Conservation (phyloP, 2,888 invertebrate genomes). For the Andrena flavipes region DNA sequence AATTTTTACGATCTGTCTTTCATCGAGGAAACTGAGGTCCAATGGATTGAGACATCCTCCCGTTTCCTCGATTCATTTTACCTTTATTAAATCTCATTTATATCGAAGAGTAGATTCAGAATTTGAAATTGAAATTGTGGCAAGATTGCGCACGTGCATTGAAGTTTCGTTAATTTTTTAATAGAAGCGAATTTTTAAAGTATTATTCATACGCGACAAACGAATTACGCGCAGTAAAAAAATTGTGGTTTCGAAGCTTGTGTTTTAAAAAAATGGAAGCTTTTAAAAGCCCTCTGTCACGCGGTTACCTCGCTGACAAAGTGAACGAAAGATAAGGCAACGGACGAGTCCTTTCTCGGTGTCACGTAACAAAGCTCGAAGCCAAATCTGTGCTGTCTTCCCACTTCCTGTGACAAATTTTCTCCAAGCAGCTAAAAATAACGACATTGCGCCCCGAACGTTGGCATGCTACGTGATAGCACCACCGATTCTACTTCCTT, state of each 20-base stretch:
- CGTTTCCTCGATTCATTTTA: constrained; percentile 12
- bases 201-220: not conserved
- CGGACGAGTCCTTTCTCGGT: not conserved
- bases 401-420: constrained; percentile 36
- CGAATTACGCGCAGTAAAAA: not conserved
- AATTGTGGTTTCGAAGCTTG: not conserved
- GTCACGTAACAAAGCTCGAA: not conserved
- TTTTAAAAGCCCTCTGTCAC: not conserved
- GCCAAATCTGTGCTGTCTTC: constrained; percentile 20
- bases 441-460: constrained; percentile 10
- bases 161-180: too few relatives aligned
- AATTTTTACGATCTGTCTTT: constrained; percentile 1
- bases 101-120: not conserved
- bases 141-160: not conserved
- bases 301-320: not conserved
- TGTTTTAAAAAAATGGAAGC: not conserved
- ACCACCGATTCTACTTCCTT: not conserved
- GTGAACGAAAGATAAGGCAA: not conserved
- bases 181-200: not conserved
- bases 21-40: not conserved
- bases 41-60: constrained; percentile 22
- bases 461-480: constrained; percentile 16
- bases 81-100: constrained; percentile 23
- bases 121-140: not conserved
- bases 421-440: constrained; percentile 38